A percentile compares a stretch with the other conserved stretches of the same genome.
Evolutionary conservation across 2,888 invertebrate species (phyloP).

Genomic region (Operophtera brumata): DNA sequence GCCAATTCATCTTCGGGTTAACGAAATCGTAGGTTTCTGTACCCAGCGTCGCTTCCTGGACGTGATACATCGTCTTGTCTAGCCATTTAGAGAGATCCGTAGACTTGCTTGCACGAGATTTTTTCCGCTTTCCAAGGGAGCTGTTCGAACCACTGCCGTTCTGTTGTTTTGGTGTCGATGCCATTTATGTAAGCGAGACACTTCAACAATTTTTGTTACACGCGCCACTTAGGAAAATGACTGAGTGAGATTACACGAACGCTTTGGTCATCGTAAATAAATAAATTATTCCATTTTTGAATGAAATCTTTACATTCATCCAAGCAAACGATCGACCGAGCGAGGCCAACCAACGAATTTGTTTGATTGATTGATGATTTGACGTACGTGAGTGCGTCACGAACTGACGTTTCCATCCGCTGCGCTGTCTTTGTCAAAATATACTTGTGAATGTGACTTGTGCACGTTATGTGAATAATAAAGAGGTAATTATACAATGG

Average conservation of each 20-base stretch:
- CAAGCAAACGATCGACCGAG: not conserved
- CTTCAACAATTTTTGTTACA: not conserved
- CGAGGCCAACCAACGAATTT: not conserved
- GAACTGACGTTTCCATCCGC: no score
- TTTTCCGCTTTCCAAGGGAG: slow-evolving; percentile 75
- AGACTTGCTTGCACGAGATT: slow-evolving; percentile 66
- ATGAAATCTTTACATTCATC: not conserved
- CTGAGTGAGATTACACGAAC: not conserved
- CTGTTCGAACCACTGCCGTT: slow-evolving; percentile 64
- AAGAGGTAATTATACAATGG: no score
- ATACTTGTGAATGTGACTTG: no score
- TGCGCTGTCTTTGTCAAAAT: not conserved
- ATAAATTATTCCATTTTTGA: slow-evolving; percentile 8
- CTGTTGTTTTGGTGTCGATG: slow-evolving; percentile 72
- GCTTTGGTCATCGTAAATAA: not conserved
- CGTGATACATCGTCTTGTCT: slow-evolving; percentile 72
- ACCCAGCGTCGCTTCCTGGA: slow-evolving; percentile 64
- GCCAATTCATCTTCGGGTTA: slow-evolving; percentile 58
- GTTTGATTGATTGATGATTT: not conserved
- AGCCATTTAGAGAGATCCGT: slow-evolving; percentile 76
- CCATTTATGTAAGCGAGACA: slow-evolving; percentile 53
- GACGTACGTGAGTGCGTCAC: no score
- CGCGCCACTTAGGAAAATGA: not conserved
- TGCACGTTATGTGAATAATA: no score
- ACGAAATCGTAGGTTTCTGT: slow-evolving; percentile 65